Percentiles rank a stretch among this genome's conserved stretches.
Conservation (phyloP, 2,113 vertebrate species). For the Hemibagrus wyckioides region DNA sequence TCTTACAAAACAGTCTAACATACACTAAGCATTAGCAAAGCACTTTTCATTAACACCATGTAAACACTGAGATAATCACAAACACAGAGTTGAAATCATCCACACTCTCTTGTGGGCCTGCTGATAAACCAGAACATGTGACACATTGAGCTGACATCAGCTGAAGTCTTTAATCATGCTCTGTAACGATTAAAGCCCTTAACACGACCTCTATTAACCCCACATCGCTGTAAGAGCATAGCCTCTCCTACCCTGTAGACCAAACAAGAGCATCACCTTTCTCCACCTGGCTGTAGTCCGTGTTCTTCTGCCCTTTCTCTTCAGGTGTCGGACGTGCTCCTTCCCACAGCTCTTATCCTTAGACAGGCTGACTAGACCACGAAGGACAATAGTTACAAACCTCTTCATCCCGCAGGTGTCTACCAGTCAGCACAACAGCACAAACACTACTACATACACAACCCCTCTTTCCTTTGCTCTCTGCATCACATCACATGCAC, state of each 20-base stretch:
- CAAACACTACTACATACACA: constrained; percentile 1
- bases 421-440: constrained; percentile 30
- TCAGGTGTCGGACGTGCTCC: constrained; percentile 66
- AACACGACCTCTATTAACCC: not conserved
- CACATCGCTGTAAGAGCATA: constrained; percentile 48
- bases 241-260: constrained; percentile 66
- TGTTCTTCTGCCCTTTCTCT: constrained; percentile 67
- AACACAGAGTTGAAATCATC: not conserved
- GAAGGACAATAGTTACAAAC: constrained; percentile 80
- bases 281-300: constrained; percentile 62
- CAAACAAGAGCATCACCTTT: constrained; percentile 66
- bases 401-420: constrained; percentile 75
- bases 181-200: not conserved
- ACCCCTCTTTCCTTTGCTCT: not conserved
- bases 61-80: not conserved
- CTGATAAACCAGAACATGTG: not conserved
- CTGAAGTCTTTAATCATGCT: not conserved
- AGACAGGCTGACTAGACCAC: constrained; percentile 78
- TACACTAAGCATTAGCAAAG: not conserved
- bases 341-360: constrained; percentile 75
- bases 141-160: not conserved
- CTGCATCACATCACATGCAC: constrained; percentile 11
- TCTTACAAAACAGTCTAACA: not conserved
- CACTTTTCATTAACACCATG: not conserved
- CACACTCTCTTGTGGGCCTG: not conserved